A percentile compares a stretch with the other conserved stretches of the same genome.
phyloP scores from a whole-genome alignment of 2,888 invertebrate genomes.

The Eupithecia insigniata region DNA sequence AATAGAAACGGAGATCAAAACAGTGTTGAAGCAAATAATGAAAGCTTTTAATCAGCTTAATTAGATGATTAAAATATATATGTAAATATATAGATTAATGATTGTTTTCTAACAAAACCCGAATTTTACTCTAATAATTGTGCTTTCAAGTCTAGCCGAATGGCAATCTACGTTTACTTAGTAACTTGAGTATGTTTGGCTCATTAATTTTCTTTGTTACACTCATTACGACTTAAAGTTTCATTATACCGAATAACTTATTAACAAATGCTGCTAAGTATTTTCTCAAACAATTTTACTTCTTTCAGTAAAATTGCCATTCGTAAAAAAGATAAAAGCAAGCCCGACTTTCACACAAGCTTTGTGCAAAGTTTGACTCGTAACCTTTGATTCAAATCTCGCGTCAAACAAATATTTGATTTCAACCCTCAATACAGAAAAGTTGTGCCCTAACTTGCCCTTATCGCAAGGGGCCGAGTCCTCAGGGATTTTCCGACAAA shows the following conservation, averaged over 20 bases:
- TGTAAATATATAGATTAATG: neutral
- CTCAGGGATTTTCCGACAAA: constrained; percentile 43
- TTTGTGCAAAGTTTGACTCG: constrained; percentile 23
- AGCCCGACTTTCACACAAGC: constrained; percentile 2
- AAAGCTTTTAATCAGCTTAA: neutral
- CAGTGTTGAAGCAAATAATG: neutral
- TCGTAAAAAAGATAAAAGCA: neutral
- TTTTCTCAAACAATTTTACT: neutral
- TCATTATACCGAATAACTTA: neutral
- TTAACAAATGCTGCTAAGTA: neutral
- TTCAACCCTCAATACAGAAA: constrained; percentile 36
- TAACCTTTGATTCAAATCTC: constrained; percentile 34
- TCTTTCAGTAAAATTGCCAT: neutral
- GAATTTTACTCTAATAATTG: neutral
- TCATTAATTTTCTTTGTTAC: neutral
- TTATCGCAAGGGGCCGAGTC: constrained; percentile 42
- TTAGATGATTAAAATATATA: too few species aligned
- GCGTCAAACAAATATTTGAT: constrained; percentile 37
- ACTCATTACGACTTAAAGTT: neutral
- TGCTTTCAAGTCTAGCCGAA: neutral
- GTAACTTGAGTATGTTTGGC: neutral
- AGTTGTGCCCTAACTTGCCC: constrained; percentile 36
- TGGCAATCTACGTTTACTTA: neutral
- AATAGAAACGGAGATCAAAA: neutral
- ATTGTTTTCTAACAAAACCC: neutral